Base-by-base conservation (phyloP, 2,113 vertebrate genomes). In the Connochaetes taurinus region DNA sequence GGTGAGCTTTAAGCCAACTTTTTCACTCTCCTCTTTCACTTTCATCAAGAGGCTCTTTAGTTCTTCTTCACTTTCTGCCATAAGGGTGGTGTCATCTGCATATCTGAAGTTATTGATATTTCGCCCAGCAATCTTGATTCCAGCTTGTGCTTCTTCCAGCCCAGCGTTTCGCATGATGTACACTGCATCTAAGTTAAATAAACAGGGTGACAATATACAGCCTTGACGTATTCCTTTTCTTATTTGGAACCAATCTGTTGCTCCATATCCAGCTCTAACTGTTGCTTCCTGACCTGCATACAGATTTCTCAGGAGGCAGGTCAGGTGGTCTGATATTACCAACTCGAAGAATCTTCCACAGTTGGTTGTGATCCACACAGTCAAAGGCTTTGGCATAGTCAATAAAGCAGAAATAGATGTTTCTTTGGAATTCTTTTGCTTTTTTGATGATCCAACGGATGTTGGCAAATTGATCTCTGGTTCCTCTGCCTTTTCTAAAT, bases 121-220 rank as follows among this genome's bases (percentile, higher is more conserved):
- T 71, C 64, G 21, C n/a, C 17, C 4, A 5, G n/a, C 64, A 71
- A 1, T 36, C 64, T 71, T 71, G 9, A 36, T 36, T 36, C 9
- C n/a, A 36, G n/a, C 64, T 36, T 36, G 16, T 67, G 33, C 8
- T 36, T 36, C 33, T 21, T 21, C 17, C 17, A 67, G 64, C 1
- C 17, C 4, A 36, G 17, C 2, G 0, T 36, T 71, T 21, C 2
- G 0, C n/a, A 71, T 71, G 17, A 36, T 36, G 4, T 21, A 71
- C n/a, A 1, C 64, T 36, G 33, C 17, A 21, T 67, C 0, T 2
- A 36, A 71, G 17, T 71, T 71, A 71, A 21, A 21, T 71, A 71
- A 71, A 9, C 17, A 71, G n/a, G 33, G n/a, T 21, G n/a, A 71
- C 64, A 36, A 11, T 71, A 71, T 36, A 71, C 17, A 36, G n/a